These are phyloP conservation scores for Collichthys lucidus DNA, from an alignment of 2,113 vertebrate species.

Conservation along the genomic window DNA sequence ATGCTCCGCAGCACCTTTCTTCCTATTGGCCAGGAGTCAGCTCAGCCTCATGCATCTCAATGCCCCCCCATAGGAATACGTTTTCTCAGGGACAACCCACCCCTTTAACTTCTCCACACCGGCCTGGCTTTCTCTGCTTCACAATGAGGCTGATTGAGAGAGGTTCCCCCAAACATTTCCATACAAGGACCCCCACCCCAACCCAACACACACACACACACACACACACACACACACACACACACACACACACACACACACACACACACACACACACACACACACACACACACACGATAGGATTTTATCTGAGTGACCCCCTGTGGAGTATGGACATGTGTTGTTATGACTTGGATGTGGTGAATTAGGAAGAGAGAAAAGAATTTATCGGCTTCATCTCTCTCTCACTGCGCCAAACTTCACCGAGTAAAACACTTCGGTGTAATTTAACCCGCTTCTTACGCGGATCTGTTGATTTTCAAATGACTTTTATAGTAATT, in stretches of 20 bases:
- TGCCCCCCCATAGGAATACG: slow-evolving; percentile 27
- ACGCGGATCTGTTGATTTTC: not conserved
- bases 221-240: slow-evolving; percentile 6
- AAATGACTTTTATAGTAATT: not conserved
- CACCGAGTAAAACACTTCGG: not conserved
- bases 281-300: slow-evolving; percentile 1
- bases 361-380: slow-evolving; percentile 31
- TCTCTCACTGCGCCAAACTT: not conserved
- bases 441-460: not conserved
- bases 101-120: slow-evolving; percentile 30
- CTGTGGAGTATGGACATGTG: slow-evolving; percentile 11
- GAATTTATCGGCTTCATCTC: not conserved
- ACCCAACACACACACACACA: not conserved
- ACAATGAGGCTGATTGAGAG: slow-evolving; percentile 11
- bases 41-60: slow-evolving; percentile 72
- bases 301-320: slow-evolving; percentile 41
- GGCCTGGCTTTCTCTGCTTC: slow-evolving; percentile 16
- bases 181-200: slow-evolving; percentile 35
- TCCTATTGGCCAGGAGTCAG: slow-evolving; percentile 68
- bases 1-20: slow-evolving; percentile 42
- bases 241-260: slow-evolving; percentile 5
- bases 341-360: slow-evolving; percentile 52
- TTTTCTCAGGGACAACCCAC: slow-evolving; percentile 61
- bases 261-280: not conserved
- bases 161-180: slow-evolving; percentile 46